A percentile compares a stretch with the other conserved stretches of the same genome.
phyloP scores from a whole-genome alignment of 2,113 vertebrate genomes.

The Fukomys damarensis region DNA sequence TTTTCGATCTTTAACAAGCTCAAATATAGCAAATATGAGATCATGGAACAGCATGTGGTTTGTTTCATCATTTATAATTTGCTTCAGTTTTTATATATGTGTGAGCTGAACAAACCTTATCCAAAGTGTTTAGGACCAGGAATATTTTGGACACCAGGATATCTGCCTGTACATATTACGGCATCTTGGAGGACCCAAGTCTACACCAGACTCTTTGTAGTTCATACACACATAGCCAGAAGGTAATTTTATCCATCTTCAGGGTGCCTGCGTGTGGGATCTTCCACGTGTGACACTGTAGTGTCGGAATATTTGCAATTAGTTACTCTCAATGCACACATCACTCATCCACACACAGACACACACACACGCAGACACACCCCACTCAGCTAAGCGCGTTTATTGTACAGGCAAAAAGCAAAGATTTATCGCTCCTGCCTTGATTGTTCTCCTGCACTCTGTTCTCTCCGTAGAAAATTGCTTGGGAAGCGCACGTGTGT shows the following conservation, averaged over 20 bases:
- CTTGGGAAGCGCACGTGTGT: background rate
- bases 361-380: background rate
- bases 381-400: background rate
- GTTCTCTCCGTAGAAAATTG: background rate
- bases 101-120: background rate
- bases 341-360: background rate
- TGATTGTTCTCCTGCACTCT: background rate
- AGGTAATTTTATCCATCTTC: background rate
- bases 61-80: background rate
- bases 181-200: background rate
- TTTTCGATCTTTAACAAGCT: background rate
- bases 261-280: background rate
- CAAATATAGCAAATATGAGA: constrained; percentile 22
- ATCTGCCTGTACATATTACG: background rate
- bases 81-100: background rate
- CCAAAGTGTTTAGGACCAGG: background rate
- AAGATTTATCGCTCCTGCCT: background rate
- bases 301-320: background rate
- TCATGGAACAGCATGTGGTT: background rate
- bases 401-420: background rate
- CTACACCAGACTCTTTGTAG: background rate
- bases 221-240: background rate
- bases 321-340: background rate
- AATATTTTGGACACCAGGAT: background rate
- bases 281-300: background rate